phyloP scores from a whole-genome alignment of 2,113 vertebrate genomes.

The Oxyruncus cristatus region DNA sequence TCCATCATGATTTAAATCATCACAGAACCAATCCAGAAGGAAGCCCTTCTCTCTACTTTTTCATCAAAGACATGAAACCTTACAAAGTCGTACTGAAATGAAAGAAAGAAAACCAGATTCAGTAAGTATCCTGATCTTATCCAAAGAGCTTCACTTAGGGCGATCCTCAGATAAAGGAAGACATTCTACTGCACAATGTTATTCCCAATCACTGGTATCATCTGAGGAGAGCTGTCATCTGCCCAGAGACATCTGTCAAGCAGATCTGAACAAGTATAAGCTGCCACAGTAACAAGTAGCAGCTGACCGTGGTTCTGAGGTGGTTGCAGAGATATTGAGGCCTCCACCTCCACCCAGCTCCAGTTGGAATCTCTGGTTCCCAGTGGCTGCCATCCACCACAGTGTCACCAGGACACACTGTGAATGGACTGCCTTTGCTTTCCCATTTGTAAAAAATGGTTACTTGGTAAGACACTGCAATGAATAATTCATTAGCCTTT shows the following conservation, averaged over 20 bases:
- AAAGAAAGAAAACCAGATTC: neutral
- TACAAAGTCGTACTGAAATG: neutral
- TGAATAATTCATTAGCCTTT: neutral
- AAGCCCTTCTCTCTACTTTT: neutral
- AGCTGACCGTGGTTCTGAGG: neutral
- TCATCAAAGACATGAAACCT: neutral
- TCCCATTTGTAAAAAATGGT: neutral
- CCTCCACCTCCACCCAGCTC: neutral
- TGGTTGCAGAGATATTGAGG: neutral
- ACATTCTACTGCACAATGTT: neutral
- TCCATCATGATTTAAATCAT: neutral
- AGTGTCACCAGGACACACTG: neutral
- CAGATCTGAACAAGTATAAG: neutral
- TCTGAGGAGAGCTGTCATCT: neutral
- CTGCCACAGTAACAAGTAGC: neutral
- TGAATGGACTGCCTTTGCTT: neutral
- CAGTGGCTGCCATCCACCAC: accelerated
- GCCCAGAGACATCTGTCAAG: neutral
- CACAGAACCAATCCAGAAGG: neutral
- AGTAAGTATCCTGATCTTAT: neutral
- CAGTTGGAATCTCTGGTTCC: neutral
- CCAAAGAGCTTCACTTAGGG: neutral
- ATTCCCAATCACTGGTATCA: neutral
- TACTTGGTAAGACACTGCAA: neutral
- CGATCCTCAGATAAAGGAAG: neutral